Percentiles rank a stretch among this genome's conserved stretches.
phyloP scores from a whole-genome alignment of 2,888 invertebrate species.

The Omphaloscelis lunosa region DNA sequence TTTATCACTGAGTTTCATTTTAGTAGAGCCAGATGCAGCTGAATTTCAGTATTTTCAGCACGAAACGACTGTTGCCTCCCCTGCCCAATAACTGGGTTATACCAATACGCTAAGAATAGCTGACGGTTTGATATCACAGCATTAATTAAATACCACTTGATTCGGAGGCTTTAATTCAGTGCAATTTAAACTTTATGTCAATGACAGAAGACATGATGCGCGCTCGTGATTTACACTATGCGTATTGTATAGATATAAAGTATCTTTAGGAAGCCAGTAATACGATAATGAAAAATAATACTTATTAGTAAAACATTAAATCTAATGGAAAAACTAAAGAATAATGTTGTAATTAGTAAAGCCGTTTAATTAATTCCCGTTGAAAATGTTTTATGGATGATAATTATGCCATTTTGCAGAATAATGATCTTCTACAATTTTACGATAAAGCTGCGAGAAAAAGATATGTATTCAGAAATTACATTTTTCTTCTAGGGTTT shows the following conservation, averaged over 20 bases:
- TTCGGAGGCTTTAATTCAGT: not conserved
- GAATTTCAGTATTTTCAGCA: slow-evolving; percentile 11
- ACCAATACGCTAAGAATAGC: slow-evolving; percentile 23
- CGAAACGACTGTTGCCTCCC: not conserved
- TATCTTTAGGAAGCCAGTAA: not conserved
- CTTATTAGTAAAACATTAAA: not conserved
- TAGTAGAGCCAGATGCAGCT: not conserved
- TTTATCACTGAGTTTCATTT: slow-evolving; percentile 8
- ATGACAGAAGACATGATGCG: not conserved
- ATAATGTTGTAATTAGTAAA: slow-evolving; percentile 3
- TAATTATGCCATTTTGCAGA: slow-evolving; percentile 31
- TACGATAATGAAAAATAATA: not conserved
- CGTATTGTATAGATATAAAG: not conserved
- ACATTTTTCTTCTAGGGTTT: not conserved
- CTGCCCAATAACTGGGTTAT: slow-evolving; percentile 28
- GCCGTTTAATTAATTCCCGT: slow-evolving; percentile 11
- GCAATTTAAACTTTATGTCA: not conserved
- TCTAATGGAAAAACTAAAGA: not conserved
- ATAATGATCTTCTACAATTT: not conserved
- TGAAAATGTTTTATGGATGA: slow-evolving; percentile 1
- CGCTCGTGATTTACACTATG: not conserved
- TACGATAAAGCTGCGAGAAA: not conserved
- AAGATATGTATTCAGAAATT: not conserved
- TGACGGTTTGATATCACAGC: slow-evolving; percentile 10
- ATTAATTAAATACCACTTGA: slow-evolving; percentile 18